phyloP scores from a whole-genome alignment of 2,888 invertebrate genomes.

The Leptopterna dolabrata region DNA sequence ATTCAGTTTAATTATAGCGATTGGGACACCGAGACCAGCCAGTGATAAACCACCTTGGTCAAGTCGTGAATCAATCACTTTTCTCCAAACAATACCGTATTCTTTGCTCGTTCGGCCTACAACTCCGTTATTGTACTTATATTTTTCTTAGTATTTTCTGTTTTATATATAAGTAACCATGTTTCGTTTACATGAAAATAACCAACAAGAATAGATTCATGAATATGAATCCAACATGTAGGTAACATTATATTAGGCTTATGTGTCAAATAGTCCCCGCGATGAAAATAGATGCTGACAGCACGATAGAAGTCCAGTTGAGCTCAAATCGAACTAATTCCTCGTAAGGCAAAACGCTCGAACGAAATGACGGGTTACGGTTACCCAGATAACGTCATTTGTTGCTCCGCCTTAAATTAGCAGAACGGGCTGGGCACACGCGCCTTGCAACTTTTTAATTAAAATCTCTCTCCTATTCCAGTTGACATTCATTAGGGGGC shows the following conservation, averaged over 20 bases:
- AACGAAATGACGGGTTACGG: background rate
- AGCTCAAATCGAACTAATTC: background rate
- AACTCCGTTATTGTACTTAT: too few species aligned
- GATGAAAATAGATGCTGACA: background rate
- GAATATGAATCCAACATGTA: too few species aligned
- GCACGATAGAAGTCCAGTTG: background rate
- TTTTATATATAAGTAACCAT: too few species aligned
- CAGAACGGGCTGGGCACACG: constrained; percentile 3
- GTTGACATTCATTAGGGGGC: constrained; percentile 18
- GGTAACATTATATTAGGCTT: too few species aligned
- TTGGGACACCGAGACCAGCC: background rate
- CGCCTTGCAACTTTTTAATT: constrained; percentile 33
- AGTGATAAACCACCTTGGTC: background rate
- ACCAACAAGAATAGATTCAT: too few species aligned
- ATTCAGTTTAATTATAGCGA: background rate
- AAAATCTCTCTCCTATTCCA: constrained; percentile 25
- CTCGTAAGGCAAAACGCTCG: background rate
- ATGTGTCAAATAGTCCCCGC: too few species aligned
- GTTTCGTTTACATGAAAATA: too few species aligned
- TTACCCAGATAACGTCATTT: background rate
- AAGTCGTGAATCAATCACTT: background rate
- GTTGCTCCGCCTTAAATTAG: constrained; percentile 26
- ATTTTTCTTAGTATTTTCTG: too few species aligned
- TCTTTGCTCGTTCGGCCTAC: too few species aligned
- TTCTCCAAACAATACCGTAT: background rate